A percentile compares a stretch with the other conserved stretches of the same genome.
phyloP scores from a whole-genome alignment of 2,888 invertebrate genomes.

The Rutpela maculata region DNA sequence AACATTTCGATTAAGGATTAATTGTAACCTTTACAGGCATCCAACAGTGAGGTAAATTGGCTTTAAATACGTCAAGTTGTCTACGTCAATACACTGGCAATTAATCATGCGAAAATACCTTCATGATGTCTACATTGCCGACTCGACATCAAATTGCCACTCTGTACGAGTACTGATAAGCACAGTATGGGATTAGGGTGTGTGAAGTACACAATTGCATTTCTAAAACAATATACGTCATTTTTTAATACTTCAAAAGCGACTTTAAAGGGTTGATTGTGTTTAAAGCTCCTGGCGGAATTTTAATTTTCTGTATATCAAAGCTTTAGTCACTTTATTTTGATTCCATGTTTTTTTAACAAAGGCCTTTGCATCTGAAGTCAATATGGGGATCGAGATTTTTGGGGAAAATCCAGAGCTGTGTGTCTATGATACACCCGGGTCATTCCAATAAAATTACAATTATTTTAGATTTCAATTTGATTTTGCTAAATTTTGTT shows the following conservation, averaged over 20 bases:
- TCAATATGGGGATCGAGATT: not conserved
- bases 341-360: not conserved
- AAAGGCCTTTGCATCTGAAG: not conserved
- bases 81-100: constrained; percentile 59
- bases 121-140: constrained; percentile 57
- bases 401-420: too few species aligned
- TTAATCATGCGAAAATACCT: constrained; percentile 63
- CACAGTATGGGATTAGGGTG: constrained; percentile 29
- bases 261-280: constrained; percentile 26
- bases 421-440: too few species aligned
- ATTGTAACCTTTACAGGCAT: constrained; percentile 61
- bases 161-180: constrained; percentile 38
- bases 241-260: constrained; percentile 20
- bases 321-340: constrained; percentile 11
- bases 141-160: constrained; percentile 43
- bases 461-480: too few species aligned
- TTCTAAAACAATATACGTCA: constrained; percentile 42
- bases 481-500: too few species aligned
- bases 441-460: too few species aligned
- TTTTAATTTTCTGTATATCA: constrained; percentile 7
- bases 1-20: constrained; percentile 60
- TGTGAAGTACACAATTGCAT: constrained; percentile 35
- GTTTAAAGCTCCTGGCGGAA: not conserved
- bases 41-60: constrained; percentile 63
- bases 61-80: constrained; percentile 64